Evolutionary conservation across 2,888 invertebrate genomes (phyloP).

Genomic region (Leistus spinibarbis): DNA sequence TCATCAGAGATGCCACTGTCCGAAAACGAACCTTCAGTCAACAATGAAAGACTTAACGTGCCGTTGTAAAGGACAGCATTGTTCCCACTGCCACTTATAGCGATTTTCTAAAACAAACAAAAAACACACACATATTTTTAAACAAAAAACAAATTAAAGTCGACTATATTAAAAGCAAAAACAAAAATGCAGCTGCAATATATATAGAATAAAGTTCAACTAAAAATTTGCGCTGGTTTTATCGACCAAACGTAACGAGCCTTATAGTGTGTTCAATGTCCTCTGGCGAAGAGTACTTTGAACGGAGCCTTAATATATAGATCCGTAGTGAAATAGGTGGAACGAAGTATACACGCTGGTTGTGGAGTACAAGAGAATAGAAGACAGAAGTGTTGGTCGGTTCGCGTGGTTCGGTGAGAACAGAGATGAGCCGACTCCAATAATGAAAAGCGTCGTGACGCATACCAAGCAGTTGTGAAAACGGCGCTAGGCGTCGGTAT

Average conservation of each 20-base stretch:
- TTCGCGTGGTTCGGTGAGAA: neutral
- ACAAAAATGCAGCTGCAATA: neutral
- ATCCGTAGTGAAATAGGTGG: neutral
- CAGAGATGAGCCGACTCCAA: conserved; percentile 58
- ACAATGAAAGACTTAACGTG: conserved; percentile 44
- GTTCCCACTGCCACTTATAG: neutral
- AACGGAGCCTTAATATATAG: neutral
- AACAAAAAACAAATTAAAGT: neutral
- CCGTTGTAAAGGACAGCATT: conserved; percentile 14
- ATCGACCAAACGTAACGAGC: conserved; percentile 18
- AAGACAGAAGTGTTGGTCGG: conserved; percentile 34
- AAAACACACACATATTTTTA: conserved; percentile 26
- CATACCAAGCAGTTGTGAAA: conserved; percentile 60
- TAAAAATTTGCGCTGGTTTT: conserved; percentile 25
- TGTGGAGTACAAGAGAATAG: conserved; percentile 10
- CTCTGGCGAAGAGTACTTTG: conserved; percentile 43
- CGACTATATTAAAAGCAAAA: neutral
- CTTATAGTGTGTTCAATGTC: conserved; percentile 43
- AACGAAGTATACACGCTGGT: neutral
- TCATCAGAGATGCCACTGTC: conserved; percentile 83
- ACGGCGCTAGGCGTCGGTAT: conserved; percentile 16
- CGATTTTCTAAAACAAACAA: conserved; percentile 20
- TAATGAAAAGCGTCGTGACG: conserved; percentile 67
- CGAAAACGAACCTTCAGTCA: conserved; percentile 67
- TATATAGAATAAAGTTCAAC: neutral